phyloP scores from a whole-genome alignment of 2,797 vertebrate species.

The Sciaenops ocellatus region DNA sequence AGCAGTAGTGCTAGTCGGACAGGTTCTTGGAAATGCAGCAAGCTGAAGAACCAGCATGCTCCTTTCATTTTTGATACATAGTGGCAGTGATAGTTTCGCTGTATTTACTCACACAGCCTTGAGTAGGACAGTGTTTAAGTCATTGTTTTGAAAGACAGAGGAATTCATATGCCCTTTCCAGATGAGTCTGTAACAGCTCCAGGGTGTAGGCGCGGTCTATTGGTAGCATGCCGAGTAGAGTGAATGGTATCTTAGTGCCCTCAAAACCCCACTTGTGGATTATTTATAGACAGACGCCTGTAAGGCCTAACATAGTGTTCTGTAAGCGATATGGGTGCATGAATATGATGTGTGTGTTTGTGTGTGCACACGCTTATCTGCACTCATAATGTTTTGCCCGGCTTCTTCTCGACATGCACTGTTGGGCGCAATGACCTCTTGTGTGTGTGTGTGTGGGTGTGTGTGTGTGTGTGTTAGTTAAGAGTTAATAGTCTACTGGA shows the following conservation, averaged over 20 bases:
- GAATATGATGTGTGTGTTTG: slow-evolving; percentile 9
- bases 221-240: slow-evolving; percentile 14
- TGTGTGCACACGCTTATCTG: slow-evolving; percentile 9
- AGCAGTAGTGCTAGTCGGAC: slow-evolving; percentile 32
- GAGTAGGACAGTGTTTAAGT: not conserved
- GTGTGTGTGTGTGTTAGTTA: not conserved
- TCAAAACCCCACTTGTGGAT: slow-evolving; percentile 25
- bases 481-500: slow-evolving; percentile 1
- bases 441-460: too few species aligned
- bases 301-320: slow-evolving; percentile 60
- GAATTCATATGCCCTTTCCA: not conserved
- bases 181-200: not conserved
- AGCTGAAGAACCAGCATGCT: not conserved
- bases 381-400: slow-evolving; percentile 11
- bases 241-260: slow-evolving; percentile 22
- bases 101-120: not conserved
- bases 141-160: not conserved
- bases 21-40: not conserved
- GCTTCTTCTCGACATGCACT: not conserved
- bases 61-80: not conserved
- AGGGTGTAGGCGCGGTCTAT: slow-evolving; percentile 6
- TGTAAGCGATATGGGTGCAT: slow-evolving; percentile 54
- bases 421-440: not conserved
- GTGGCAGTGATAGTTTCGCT: not conserved
- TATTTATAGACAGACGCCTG: slow-evolving; percentile 69